Base-by-base conservation (phyloP, 2,797 vertebrate species). In the Diglossa cyanea region DNA sequence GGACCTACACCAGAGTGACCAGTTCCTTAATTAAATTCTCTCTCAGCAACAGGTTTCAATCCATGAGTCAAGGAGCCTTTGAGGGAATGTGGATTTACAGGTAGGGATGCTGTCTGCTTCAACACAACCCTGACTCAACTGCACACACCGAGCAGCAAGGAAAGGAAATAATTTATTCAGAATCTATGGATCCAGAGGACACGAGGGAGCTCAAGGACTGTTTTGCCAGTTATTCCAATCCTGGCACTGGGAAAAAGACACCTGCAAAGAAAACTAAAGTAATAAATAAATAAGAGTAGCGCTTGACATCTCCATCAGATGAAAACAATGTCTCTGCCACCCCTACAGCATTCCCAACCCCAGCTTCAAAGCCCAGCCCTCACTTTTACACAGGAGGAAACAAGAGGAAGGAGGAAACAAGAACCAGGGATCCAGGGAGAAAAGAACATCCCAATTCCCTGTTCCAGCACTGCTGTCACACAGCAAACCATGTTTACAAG, bases 61-160 rank as follows among this genome's bases (percentile, higher is more conserved):
- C 40, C 6, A 5, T 96, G 95, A 96, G 82, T 95, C 94, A 94
- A 91, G 62, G 73, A 88, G 72, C 70, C 70, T 95, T 93, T 88
- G 28, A 93, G 93, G 88, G 94, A 96, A 96, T 94, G 95, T 40
- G 50, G 91, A 95, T 85, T 91, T 95, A 88, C 95, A 95, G 86
- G 95, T 92, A 90, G 67, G 2, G 37, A 91, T 37, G 75, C 58
- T 24, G 75, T 13, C 61, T 65, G 68, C 92, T 77, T 68, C 81
- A 55, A 6, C 17, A 61, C 78, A 82, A 19, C 61, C 61, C 81
- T 72, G 88, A 86, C 83, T 90, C 93, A 90, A 55, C 71, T 65
- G 45, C 50, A 88, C 53, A 60, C 88, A 72, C 58, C 63, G 40
- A 53, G 61, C 53, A 92, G 58, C 33, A 48, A 55, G 73, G 51